Percentiles rank a stretch among this genome's conserved stretches.
Evolutionary conservation across 1,140 invertebrate species (phyloP).

Genomic region (Euwallacea similis): DNA sequence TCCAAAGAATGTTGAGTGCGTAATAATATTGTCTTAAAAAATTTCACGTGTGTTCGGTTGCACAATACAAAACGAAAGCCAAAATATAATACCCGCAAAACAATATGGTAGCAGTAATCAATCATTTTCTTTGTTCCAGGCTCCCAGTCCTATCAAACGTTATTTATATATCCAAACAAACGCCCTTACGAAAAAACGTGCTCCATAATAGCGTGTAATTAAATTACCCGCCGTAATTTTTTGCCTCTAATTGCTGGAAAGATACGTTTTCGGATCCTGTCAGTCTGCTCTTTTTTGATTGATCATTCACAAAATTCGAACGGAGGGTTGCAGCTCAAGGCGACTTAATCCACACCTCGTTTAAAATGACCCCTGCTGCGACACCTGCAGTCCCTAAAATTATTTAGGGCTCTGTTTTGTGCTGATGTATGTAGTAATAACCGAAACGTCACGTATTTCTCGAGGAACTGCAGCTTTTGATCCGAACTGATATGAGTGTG

Average conservation of each 20-base stretch:
- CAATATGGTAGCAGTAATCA: constrained; percentile 8
- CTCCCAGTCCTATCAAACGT: constrained; percentile 15
- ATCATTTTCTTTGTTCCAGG: constrained; percentile 15
- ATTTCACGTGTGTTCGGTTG: not conserved
- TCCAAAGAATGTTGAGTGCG: not conserved
- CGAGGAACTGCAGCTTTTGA: too few relatives aligned
- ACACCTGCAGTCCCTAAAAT: too few relatives aligned
- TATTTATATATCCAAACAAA: constrained; percentile 17
- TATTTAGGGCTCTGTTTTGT: too few relatives aligned
- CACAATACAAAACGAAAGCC: not conserved
- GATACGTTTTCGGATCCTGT: constrained; percentile 10
- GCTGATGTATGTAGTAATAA: too few relatives aligned
- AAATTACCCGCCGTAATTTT: constrained; percentile 17
- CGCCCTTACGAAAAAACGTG: constrained; percentile 4
- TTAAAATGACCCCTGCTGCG: too few relatives aligned
- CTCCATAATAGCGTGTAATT: constrained; percentile 22
- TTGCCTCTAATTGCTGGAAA: constrained; percentile 19
- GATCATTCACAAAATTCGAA: too few relatives aligned
- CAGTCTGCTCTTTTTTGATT: not conserved
- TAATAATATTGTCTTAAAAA: not conserved
- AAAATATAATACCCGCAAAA: constrained; percentile 18
- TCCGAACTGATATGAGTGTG: too few relatives aligned
- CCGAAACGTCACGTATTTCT: too few relatives aligned
- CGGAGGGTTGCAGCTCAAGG: too few relatives aligned
- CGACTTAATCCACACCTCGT: too few relatives aligned